A percentile compares a stretch with the other conserved stretches of the same genome.
Evolutionary conservation across 2,113 vertebrate genomes (phyloP).

Genomic region (Sinocyclocheilus rhinocerous): DNA sequence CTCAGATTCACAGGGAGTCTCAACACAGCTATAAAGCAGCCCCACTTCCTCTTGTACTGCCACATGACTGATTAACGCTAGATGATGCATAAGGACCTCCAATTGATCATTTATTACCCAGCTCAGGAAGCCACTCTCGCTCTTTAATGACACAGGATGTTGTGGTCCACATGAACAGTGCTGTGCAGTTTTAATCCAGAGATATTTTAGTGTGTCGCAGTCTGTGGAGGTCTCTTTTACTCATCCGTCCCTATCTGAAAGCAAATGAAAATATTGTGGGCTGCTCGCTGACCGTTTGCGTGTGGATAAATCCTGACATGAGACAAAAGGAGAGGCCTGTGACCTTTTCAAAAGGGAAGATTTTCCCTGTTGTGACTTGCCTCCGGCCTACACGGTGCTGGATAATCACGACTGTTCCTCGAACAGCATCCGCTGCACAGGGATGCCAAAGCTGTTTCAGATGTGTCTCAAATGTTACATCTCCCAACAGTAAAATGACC

Average conservation of each 20-base stretch:
- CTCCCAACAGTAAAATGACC: not conserved
- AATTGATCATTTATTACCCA: constrained; percentile 45
- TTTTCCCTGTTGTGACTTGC: constrained; percentile 13
- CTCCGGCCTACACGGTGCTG: not conserved
- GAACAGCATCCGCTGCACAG: not conserved
- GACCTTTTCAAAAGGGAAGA: constrained; percentile 41
- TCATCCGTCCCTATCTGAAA: not conserved
- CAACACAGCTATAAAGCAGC: constrained; percentile 28
- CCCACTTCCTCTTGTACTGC: constrained; percentile 12
- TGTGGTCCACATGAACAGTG: constrained; percentile 1
- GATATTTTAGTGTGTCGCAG: not conserved
- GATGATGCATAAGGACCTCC: constrained; percentile 31
- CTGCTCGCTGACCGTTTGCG: not conserved
- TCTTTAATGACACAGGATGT: constrained; percentile 25
- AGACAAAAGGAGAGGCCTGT: constrained; percentile 40
- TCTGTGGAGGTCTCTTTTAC: not conserved
- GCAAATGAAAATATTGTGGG: constrained; percentile 7
- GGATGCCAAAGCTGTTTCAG: not conserved
- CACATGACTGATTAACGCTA: constrained; percentile 44
- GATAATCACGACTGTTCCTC: constrained; percentile 8
- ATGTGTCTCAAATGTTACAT: not conserved
- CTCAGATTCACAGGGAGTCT: constrained; percentile 45
- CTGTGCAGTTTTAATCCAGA: constrained; percentile 1
- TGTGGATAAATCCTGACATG: constrained; percentile 46
- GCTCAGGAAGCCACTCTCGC: constrained; percentile 21